Evolutionary conservation across 2,888 invertebrate species (phyloP), one percentile per base, ranked within the genome.

Genomic region (Cheilosia variabilis): DNA sequence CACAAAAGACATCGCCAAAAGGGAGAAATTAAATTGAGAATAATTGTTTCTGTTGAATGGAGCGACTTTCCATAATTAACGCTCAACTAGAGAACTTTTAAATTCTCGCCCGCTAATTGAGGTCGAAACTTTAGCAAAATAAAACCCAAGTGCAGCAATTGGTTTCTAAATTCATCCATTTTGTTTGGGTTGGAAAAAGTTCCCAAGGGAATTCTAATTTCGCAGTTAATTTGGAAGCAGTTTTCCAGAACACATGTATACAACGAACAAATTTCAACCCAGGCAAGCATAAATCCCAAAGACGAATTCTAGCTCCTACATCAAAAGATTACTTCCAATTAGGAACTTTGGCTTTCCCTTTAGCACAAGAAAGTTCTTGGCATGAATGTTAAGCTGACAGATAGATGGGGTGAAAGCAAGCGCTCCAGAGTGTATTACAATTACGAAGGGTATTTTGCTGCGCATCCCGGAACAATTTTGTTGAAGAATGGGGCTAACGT

Each of bases 321-420:
- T 22, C 24, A 58, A 58, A 6, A 43, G 22, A 41, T 43, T 24
- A 60, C 15, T 43, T 43, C 43, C 43, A 60, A 43, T 60, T 60
- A 43, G n/a, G 4, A 58, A 22, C 15, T 5, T 43, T 24, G 7
- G 34, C 19, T 24, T 15, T 22, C 24, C 41, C 15, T n/a, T 3
- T 13, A 4, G 43, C n/a, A n/a, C 24, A 43, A 27, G 24, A 45
- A 60, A 60, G 2, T 24, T 7, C 17, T 27, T 45, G 27, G 4
- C 24, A 58, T 19, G 15, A 37, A 58, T 15, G 7, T 24, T 37
- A 24, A 43, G 24, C 43, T 45, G n/a, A 5, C 9, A 17, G 15
- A 27, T 62, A 15, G 9, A 31, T 31, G 2, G 27, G 27, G 27
- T 2, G 17, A 10, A 37, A 17, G 31, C 31, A 31, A 31, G 31